phyloP scores from a whole-genome alignment of 2,888 invertebrate genomes.

The Pseudeuparius sepicola region DNA sequence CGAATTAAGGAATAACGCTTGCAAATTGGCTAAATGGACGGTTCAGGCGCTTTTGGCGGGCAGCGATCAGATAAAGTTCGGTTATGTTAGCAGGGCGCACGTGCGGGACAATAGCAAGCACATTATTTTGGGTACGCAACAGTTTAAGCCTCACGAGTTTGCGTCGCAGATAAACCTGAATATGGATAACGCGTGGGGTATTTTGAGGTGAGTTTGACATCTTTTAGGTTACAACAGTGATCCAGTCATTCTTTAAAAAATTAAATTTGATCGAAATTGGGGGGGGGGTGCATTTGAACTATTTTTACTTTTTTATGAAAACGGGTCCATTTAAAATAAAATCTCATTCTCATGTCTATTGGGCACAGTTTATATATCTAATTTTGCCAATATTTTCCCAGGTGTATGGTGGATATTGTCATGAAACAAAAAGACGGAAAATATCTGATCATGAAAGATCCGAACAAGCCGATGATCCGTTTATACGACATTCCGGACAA shows the following conservation, averaged over 20 bases:
- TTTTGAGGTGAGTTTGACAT: conserved; percentile 60
- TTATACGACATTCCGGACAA: conserved; percentile 97
- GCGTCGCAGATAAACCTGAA: conserved; percentile 97
- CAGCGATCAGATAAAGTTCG: conserved; percentile 47
- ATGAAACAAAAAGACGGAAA: conserved; percentile 96
- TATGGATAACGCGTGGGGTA: conserved; percentile 99
- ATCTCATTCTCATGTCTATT: too few relatives aligned
- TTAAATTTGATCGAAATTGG: too few relatives aligned
- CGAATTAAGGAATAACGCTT: conserved; percentile 97
- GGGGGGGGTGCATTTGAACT: too few relatives aligned
- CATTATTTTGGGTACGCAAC: conserved; percentile 93
- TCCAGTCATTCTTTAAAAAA: too few relatives aligned
- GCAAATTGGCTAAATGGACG: conserved; percentile 99
- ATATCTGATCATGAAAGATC: conserved; percentile 97
- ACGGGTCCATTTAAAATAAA: too few relatives aligned
- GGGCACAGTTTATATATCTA: too few relatives aligned
- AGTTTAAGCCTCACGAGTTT: conserved; percentile 97
- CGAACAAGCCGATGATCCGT: conserved; percentile 96
- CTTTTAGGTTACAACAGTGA: too few relatives aligned
- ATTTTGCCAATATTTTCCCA: conserved; percentile 17
- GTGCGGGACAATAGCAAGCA: conserved; percentile 92
- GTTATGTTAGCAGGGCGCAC: conserved; percentile 94
- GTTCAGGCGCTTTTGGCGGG: conserved; percentile 88
- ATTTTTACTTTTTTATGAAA: too few relatives aligned
- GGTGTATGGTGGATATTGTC: conserved; percentile 90